These are phyloP conservation scores for Peromyscus nudipes DNA, from an alignment of 2,797 vertebrate genomes.

Conservation along the genomic window DNA sequence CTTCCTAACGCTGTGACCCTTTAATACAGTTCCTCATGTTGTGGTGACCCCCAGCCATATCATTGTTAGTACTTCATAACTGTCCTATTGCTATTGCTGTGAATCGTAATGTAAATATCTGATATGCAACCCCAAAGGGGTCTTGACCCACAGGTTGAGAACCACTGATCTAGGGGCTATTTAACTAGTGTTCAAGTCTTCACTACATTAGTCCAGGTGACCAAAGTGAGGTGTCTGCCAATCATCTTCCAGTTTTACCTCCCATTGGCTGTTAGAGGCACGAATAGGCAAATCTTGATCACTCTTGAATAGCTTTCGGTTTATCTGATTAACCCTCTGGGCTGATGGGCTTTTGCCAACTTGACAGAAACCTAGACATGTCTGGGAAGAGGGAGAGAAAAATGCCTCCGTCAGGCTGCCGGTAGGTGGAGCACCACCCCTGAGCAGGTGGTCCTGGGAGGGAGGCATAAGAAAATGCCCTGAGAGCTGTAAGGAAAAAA, in stretches of 20 bases:
- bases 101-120: neutral
- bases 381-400: neutral
- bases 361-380: neutral
- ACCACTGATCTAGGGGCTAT: neutral
- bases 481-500: too few species aligned
- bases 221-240: neutral
- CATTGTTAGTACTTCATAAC: neutral
- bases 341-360: neutral
- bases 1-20: neutral
- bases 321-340: neutral
- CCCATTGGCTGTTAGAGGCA: neutral
- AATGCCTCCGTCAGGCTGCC: neutral
- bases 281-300: neutral
- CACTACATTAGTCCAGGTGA: neutral
- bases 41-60: neutral
- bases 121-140: neutral
- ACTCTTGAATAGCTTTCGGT: slow-evolving; percentile 10
- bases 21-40: too few species aligned
- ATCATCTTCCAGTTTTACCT: neutral
- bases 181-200: neutral
- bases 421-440: neutral
- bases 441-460: neutral
- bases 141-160: neutral
- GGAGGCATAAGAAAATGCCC: too few species aligned
- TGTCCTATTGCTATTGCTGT: neutral